A percentile compares a stretch with the other conserved stretches of the same genome.
phyloP scores from a whole-genome alignment of 2,797 vertebrate species.

The Phoeniculus purpureus region DNA sequence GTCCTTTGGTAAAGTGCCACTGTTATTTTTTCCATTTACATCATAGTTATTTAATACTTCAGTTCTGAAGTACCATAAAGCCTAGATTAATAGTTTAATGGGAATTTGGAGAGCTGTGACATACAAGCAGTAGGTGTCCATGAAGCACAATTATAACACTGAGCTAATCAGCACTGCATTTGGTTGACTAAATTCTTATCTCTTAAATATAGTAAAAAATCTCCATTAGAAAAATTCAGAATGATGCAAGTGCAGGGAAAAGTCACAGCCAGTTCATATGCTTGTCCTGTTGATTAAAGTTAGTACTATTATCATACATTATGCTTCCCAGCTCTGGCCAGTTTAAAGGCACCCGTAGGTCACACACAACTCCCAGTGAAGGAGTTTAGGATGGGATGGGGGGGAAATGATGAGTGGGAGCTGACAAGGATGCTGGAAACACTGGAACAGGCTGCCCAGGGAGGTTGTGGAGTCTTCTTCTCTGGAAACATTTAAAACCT shows the following conservation, averaged over 20 bases:
- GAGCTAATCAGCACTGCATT: slow-evolving; percentile 49
- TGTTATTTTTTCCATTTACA: slow-evolving; percentile 20
- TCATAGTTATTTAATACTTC: slow-evolving; percentile 31
- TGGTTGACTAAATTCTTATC: slow-evolving; percentile 31
- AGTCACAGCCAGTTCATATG: neutral
- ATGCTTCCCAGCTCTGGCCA: neutral
- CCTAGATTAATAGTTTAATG: slow-evolving; percentile 34
- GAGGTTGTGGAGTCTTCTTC: neutral
- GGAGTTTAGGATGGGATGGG: neutral
- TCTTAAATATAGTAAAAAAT: slow-evolving; percentile 30
- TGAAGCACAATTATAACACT: slow-evolving; percentile 46
- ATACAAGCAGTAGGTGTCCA: slow-evolving; percentile 31
- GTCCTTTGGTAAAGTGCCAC: slow-evolving; percentile 31
- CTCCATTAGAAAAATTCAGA: slow-evolving; percentile 19
- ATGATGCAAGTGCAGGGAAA: neutral
- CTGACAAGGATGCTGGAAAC: neutral
- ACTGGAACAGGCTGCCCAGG: neutral
- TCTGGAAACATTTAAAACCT: neutral
- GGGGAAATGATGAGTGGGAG: neutral
- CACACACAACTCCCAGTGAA: neutral
- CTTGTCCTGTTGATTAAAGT: neutral
- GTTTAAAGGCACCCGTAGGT: neutral
- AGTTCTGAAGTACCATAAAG: slow-evolving; percentile 51
- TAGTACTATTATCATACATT: neutral
- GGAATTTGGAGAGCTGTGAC: slow-evolving; percentile 51